Evolutionary conservation across 2,113 vertebrate genomes (phyloP).

Genomic region (Laterallus jamaicensis): DNA sequence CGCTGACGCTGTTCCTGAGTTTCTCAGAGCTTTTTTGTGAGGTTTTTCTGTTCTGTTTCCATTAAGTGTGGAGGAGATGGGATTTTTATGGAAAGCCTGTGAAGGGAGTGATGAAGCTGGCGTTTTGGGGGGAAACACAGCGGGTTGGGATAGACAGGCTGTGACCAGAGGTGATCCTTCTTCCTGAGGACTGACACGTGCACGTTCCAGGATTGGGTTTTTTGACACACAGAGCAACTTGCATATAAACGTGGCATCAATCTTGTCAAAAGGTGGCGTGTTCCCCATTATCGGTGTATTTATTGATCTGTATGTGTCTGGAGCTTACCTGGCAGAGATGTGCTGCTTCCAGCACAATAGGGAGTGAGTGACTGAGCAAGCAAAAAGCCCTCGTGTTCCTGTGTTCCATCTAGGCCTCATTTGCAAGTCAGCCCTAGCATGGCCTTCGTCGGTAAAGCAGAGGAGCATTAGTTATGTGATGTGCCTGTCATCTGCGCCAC

Average conservation of each 20-base stretch:
- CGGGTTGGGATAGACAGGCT: neutral
- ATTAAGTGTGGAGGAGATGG: neutral
- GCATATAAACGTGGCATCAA: neutral
- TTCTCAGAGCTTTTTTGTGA: neutral
- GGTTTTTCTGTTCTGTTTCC: neutral
- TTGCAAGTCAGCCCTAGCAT: neutral
- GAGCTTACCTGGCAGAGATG: neutral
- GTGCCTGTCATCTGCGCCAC: rapidly evolving
- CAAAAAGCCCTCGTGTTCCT: neutral
- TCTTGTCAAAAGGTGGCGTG: neutral
- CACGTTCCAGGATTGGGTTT: rapidly evolving
- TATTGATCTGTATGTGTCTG: neutral
- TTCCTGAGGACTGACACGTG: neutral
- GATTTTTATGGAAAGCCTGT: neutral
- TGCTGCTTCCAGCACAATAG: neutral
- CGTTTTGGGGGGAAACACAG: neutral
- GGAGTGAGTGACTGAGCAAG: neutral
- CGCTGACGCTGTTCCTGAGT: neutral
- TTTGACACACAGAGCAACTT: neutral
- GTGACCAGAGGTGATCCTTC: neutral
- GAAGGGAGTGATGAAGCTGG: neutral
- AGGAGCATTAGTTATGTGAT: neutral
- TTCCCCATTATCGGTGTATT: neutral
- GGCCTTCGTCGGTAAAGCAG: rapidly evolving
- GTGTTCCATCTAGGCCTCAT: neutral